phyloP scores from a whole-genome alignment of 2,113 vertebrate species.

The Bagarius yarrelli region DNA sequence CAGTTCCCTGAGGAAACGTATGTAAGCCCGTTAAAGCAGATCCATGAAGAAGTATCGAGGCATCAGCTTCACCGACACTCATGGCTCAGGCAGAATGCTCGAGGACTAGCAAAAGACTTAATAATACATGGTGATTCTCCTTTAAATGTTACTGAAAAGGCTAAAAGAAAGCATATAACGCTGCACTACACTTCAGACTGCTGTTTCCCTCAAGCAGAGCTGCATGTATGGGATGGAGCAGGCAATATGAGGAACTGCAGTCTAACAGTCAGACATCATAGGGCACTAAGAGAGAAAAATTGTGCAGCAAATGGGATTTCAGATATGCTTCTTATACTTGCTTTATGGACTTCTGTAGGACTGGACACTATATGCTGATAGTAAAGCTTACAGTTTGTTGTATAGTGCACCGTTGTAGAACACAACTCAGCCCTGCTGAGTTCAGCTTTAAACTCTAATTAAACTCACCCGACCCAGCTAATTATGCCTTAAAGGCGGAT shows the following conservation, averaged over 20 bases:
- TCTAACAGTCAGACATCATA: conserved; percentile 61
- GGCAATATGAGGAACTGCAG: conserved; percentile 65
- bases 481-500: no score
- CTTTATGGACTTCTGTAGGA: conserved; percentile 41
- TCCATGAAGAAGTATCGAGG: conserved; percentile 31
- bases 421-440: no score
- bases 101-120: background rate
- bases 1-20: conserved; percentile 36
- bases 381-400: background rate
- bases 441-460: no score
- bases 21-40: background rate
- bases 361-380: conserved; percentile 21
- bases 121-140: conserved; percentile 59
- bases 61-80: conserved; percentile 2
- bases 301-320: conserved; percentile 13
- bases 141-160: conserved; percentile 64
- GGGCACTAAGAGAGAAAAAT: conserved; percentile 46
- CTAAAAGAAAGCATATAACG: conserved; percentile 50
- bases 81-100: conserved; percentile 9
- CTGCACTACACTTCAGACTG: conserved; percentile 70
- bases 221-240: conserved; percentile 64
- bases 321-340: background rate
- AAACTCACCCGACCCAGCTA: no score
- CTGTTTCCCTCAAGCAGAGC: conserved; percentile 63
- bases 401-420: no score